Base-by-base conservation (phyloP, 1,140 invertebrate genomes). In the Euura lappo region DNA sequence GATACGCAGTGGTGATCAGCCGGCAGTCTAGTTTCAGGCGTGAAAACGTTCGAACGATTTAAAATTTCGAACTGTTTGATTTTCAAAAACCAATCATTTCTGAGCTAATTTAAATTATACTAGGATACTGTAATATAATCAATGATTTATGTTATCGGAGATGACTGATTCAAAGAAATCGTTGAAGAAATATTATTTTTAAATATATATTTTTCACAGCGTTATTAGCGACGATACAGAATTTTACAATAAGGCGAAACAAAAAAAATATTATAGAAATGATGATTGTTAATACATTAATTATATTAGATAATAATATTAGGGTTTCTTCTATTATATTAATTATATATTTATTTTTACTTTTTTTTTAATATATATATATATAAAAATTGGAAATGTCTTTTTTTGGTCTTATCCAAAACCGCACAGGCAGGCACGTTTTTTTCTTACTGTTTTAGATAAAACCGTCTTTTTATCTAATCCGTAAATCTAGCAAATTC, bases 271-370 rank as follows among this genome's bases (percentile, higher is more conserved):
- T 77, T 73, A 75, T 78, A 68, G 74, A 78, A 71, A 81, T 79
- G 81, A 81, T 73, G 66, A 68, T 78, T 78, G 79, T 85, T 86
- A 84, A 85, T 84, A 82, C 74, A 84, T 84, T 83, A 82, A 83
- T 82, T 72, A 79, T 80, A 80, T 76, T 79, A 80, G 75, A 79
- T 79, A 81, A 82, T 77, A 78, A 70, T 78, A 72, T 74, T 70
- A 73, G 72, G 75, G 68, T 75, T 78, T 75, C 75, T 72, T 79
- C 68, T 68, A 73, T 79, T 74, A 67, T 72, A 78, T 79, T 78
- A 78, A 80, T 82, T 73, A 76, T 77, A 78, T 77, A 74, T 60
- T 60, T 60, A 11, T 60, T 60, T 28, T 28, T 28, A 28, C 1
- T 28, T 28, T 28, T 28, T 28, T 28, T 28, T 28, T 28, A 1